Evolutionary conservation across 2,888 invertebrate genomes (phyloP), one percentile per base, ranked within the genome.

Genomic region (Trachelus tabidus): DNA sequence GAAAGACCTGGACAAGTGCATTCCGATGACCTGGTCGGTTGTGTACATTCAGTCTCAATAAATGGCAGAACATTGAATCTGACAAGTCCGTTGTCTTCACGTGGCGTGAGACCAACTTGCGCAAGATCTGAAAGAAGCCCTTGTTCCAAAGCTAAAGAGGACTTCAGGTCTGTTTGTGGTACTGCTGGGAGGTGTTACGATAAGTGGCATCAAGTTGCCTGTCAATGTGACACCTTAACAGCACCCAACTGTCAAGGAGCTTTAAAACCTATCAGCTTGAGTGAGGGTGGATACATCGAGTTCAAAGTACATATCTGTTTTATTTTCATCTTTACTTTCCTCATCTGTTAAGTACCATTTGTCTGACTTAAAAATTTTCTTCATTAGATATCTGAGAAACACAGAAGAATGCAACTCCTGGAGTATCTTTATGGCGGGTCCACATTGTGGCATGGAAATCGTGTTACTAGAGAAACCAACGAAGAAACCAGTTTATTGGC

Each of bases 21-120:
- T 87, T 96, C 98, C 0, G 98, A 98, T 89, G 98, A 98, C 90
- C 95, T 99, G 80, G 95, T 98, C 30, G 99, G 99, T 9, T 99
- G 99, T 89, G 95, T 98, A 83, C 97, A 98, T 88, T 97, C 97
- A 84, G 96, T 98, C 2, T 94, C 96, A 0, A 94, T 98, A 77
- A 98, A 98, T 88, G 98, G 98, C 4, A 94, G 97, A 34, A 93
- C 95, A 1, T 90, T 98, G 34, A 98, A 98, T 89, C 92, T 98
- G 76, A 96, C 96, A 79, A 95, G 94, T 84, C 97, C 98, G 0
- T 85, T 97, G 3, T 93, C 94, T 75, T 94, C 96, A 4, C 93
- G 94, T 9, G 95, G 95, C 1, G 94, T 98, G 4, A 94, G 95
- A 79, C 93, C 95, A 30, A 96, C 95, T 11, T 98, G 98, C 89